Base-by-base conservation (phyloP, 2,113 vertebrate species). In the Noturus placidus region DNA sequence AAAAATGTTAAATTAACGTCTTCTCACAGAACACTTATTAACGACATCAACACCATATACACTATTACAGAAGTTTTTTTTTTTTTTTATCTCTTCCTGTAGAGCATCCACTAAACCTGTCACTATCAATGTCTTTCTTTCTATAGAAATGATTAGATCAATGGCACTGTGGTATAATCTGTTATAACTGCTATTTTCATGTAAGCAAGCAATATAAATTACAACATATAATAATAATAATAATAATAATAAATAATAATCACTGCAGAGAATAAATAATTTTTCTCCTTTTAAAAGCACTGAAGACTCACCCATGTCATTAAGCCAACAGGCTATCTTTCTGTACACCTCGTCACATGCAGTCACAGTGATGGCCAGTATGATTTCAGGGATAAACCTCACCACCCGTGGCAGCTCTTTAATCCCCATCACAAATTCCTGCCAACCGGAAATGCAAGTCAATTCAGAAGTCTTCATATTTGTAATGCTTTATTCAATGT, bases 251-350 rank as follows among this genome's bases (percentile, higher is more conserved):
- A 1, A 3, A 33, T 22, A 1, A 57, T 59, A 57, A 56, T 56
- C n/a, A 35, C 17, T 35, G 54, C 30, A 30, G 54, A 80, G 30
- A 59, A 81, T 17, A 57, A 61, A 27, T 6, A 2, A 81, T 5
- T 25, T 7, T 83, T 86, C 27, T 46, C 1, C 22, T 46, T 15
- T 15, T 15, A 35, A 38, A 82, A 61, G 79, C 38, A 50, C 0
- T 42, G 6, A 46, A 78, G 52, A 57, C 93, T 86, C 94, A 99
- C 98, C 98, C 98, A 99, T 98, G 93, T 99, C 97, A 0, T 99
- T 99, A 91, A 99, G 96, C 97, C 98, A 99, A 91, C 96, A 95
- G 46, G 98, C 98, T 0, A 99, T 97, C 93, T 97, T 99, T 94
- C 96, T 97, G 95, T 99, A 99, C 92, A 97, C 95, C 93, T 99